Base-by-base conservation (phyloP, 2,113 vertebrate species). In the Philantomba maxwellii region DNA sequence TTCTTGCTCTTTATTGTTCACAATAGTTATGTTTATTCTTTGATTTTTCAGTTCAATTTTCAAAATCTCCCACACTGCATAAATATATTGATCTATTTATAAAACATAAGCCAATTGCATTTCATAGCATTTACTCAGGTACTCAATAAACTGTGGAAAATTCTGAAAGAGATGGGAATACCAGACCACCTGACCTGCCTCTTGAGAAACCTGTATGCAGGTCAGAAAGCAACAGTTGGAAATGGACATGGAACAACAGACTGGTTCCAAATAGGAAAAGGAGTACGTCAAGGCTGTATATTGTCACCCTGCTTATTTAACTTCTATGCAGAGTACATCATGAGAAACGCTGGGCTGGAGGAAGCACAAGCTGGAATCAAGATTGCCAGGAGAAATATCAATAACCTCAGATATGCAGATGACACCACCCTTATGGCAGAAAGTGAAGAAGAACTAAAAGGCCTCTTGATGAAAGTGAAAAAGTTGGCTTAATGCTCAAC, bases 21-120 rank as follows among this genome's bases (percentile, higher is more conserved):
- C 6, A 77, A 89, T 77, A 92, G 15, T 55, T n/a, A 95, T 81
- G 51, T 23, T 89, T 93, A 90, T 87, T 90, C 5, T 96, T 73
- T 91, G 30, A 21, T 91, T 90, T 97, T 94, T 58, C 92, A 73
- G 25, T 91, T 85, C 2, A 86, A 51, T 89, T 96, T 97, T 97
- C 89, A 81, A n/a, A 95, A 23, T 55, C 36, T 28, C 11, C 45
- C 21, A 62, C 5, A 92, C 8, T 81, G 17, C 15, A 91, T 57
- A 86, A 89, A 85, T 77, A 53, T 2, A 91, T 9, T 55, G 64
- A 89, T 13, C 25, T 89, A 7, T 57, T 94, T 93, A 84, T 78
- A 87, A 85, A 93, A 96, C 11, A 47, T 60, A 96, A 89, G 6
- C 47, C 51, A 93, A 66, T 2, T 77, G 5, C 26, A 96, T 82